Conservation (phyloP, 2,888 invertebrate species). For the Lithophane socia region DNA sequence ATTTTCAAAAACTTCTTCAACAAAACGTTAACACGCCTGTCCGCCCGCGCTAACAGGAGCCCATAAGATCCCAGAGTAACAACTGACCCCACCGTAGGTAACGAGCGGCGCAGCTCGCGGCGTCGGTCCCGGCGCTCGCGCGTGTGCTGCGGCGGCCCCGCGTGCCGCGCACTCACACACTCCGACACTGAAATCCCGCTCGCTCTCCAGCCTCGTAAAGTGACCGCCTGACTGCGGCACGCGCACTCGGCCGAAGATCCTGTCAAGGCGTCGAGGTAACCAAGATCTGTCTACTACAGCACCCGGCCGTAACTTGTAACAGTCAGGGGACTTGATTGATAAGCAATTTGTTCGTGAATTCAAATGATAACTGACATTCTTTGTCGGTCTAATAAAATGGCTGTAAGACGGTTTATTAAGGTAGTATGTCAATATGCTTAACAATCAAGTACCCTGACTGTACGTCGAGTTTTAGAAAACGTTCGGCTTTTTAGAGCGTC, state of each 20-base stretch:
- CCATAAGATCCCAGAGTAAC: background rate
- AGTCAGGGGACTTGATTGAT: background rate
- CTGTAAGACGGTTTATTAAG: background rate
- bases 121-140: conserved; percentile 88
- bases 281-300: conserved; percentile 7
- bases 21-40: conserved; percentile 21
- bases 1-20: background rate
- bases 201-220: conserved; percentile 90
- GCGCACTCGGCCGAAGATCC: conserved; percentile 53
- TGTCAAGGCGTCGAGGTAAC: conserved; percentile 46
- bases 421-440: background rate
- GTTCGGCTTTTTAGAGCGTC: background rate
- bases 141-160: conserved; percentile 84
- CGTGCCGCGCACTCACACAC: conserved; percentile 86
- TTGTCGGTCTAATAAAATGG: background rate
- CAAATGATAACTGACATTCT: background rate
- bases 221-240: conserved; percentile 84
- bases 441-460: background rate
- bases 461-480: background rate
- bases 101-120: conserved; percentile 86
- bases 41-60: conserved; percentile 38
- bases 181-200: conserved; percentile 89
- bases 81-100: conserved; percentile 73
- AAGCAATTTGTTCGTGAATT: background rate
- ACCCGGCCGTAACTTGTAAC: background rate